Percentiles rank a stretch among this genome's conserved stretches.
phyloP scores from a whole-genome alignment of 2,113 vertebrate species.

The Salvelinus sp. region DNA sequence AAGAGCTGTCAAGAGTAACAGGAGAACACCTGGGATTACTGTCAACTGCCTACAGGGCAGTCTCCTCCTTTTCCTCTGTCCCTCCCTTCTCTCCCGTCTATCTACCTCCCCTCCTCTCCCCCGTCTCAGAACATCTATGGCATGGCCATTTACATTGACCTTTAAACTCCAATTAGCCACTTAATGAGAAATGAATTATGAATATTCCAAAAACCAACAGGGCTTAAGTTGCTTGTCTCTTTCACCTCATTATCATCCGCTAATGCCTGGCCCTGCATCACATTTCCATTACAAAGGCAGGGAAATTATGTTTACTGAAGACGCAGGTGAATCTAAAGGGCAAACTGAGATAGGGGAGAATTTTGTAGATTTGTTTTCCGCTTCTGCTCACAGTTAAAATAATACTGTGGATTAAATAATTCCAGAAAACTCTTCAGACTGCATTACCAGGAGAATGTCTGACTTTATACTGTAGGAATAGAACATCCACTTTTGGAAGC shows the following conservation, averaged over 20 bases:
- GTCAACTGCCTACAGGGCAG: conserved; percentile 56
- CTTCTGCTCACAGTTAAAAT: conserved; percentile 21
- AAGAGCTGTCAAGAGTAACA: conserved; percentile 61
- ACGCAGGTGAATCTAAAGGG: conserved; percentile 52
- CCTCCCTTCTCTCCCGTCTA: neutral
- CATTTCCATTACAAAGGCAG: conserved; percentile 72
- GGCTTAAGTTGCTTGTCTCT: conserved; percentile 76
- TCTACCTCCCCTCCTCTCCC: conserved; percentile 11
- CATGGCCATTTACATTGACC: conserved; percentile 72
- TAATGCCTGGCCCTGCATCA: conserved; percentile 76
- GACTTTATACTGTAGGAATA: conserved; percentile 11
- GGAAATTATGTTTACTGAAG: conserved; percentile 48
- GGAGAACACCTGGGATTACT: conserved; percentile 69
- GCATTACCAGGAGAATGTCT: conserved; percentile 45
- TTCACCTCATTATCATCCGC: conserved; percentile 77
- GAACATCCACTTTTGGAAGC: conserved; percentile 9
- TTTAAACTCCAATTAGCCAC: conserved; percentile 79
- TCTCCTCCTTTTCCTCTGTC: conserved; percentile 16
- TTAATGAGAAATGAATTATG: conserved; percentile 77
- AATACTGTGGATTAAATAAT: conserved; percentile 40
- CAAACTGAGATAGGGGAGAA: conserved; percentile 36
- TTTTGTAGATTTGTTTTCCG: conserved; percentile 9
- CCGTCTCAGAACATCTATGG: conserved; percentile 55
- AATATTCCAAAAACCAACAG: conserved; percentile 77
- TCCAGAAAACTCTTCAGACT: conserved; percentile 41